A percentile compares a stretch with the other conserved stretches of the same genome.
phyloP scores from a whole-genome alignment of 2,797 vertebrate genomes.

The Myotis planiceps region DNA sequence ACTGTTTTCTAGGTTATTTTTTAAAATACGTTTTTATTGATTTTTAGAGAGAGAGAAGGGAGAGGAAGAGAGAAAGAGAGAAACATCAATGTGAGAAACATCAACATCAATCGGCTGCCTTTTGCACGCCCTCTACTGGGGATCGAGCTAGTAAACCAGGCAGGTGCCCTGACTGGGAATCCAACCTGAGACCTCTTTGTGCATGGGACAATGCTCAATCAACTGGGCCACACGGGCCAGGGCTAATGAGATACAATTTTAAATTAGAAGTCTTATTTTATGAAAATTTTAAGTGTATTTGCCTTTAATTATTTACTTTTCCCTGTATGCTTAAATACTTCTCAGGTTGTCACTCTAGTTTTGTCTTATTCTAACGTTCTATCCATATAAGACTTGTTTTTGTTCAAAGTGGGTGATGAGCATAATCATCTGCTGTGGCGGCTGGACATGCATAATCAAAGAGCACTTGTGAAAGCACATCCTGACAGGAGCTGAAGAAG shows the following conservation, averaged over 20 bases:
- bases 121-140: background rate
- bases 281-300: conserved; percentile 21
- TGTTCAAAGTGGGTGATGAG: background rate
- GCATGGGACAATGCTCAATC: background rate
- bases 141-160: background rate
- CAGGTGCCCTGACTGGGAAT: background rate
- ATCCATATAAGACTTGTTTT: background rate
- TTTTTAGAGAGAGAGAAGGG: background rate
- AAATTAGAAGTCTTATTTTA: conserved; percentile 10
- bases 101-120: background rate
- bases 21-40: background rate
- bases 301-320: conserved; percentile 35
- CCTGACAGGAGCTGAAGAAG: background rate
- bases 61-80: background rate
- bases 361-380: background rate
- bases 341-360: background rate
- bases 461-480: background rate
- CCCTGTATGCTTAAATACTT: background rate
- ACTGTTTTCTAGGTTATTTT: background rate
- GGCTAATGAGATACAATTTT: background rate
- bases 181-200: background rate
- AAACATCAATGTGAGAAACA: no score
- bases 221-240: background rate
- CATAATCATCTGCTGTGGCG: background rate
- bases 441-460: background rate